These are phyloP conservation scores for Antigone vipio DNA, from an alignment of 2,113 vertebrate genomes.

Conservation along the genomic window DNA sequence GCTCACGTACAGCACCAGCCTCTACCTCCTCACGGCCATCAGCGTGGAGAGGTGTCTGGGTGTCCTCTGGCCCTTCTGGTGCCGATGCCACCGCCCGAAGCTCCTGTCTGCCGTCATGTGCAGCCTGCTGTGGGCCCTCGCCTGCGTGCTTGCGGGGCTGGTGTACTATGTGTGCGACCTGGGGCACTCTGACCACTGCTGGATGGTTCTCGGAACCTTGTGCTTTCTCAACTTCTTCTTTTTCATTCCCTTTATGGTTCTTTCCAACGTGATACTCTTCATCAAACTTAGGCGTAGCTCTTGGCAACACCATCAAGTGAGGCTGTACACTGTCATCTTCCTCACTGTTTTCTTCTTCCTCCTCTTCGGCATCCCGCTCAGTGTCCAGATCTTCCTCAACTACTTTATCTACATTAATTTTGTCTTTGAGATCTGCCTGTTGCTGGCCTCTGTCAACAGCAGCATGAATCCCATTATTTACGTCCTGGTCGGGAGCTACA, in stretches of 20 bases:
- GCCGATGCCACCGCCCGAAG: not conserved
- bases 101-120: not conserved
- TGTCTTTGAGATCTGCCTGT: not conserved
- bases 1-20: not conserved
- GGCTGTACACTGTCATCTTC: not conserved
- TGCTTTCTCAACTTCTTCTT: conserved; percentile 25
- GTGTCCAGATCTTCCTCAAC: not conserved
- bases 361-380: not conserved
- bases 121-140: not conserved
- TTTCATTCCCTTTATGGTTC: not conserved
- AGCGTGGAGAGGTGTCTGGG: conserved; percentile 9
- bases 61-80: conserved; percentile 46
- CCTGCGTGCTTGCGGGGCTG: not conserved
- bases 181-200: not conserved
- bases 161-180: not conserved
- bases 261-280: not conserved
- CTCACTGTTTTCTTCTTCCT: conserved; percentile 10
- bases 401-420: not conserved
- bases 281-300: not conserved
- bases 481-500: not conserved
- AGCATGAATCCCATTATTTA: not conserved
- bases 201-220: not conserved
- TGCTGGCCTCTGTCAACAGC: conserved; percentile 14
- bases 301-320: not conserved
- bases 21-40: conserved; percentile 17